Evolutionary conservation across 2,113 vertebrate species (phyloP).

Genomic region (Kobus ellipsiprymnus): DNA sequence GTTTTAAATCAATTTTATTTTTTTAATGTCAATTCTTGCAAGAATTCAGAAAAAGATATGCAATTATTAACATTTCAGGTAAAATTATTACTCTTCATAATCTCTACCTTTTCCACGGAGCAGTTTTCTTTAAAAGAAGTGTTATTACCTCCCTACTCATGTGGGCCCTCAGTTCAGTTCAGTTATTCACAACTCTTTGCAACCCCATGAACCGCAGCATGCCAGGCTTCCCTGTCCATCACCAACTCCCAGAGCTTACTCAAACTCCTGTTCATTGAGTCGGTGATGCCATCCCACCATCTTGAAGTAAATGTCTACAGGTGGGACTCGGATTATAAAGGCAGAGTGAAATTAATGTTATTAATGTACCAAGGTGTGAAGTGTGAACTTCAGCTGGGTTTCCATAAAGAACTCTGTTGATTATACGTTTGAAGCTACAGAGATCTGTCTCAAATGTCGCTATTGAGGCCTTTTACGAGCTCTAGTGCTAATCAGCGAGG

Average conservation of each 20-base stretch:
- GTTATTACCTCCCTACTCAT: slow-evolving; percentile 47
- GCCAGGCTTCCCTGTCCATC: neutral
- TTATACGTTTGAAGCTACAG: neutral
- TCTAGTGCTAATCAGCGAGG: neutral
- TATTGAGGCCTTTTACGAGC: neutral
- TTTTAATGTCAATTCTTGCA: slow-evolving; percentile 77
- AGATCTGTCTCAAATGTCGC: neutral
- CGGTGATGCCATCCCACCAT: neutral
- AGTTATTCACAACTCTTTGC: neutral
- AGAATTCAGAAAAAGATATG: slow-evolving; percentile 69
- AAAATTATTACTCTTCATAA: slow-evolving; percentile 74
- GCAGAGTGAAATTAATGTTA: slow-evolving; percentile 58
- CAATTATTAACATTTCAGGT: slow-evolving; percentile 78
- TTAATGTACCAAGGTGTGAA: slow-evolving; percentile 59
- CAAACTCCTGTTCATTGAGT: neutral
- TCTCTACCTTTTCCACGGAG: slow-evolving; percentile 43
- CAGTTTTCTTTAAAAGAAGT: slow-evolving; percentile 59
- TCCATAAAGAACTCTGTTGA: slow-evolving; percentile 18
- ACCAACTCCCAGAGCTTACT: neutral
- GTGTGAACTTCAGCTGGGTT: slow-evolving; percentile 17
- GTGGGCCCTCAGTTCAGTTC: slow-evolving; percentile 33
- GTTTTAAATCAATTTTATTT: slow-evolving; percentile 62
- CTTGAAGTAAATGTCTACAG: slow-evolving; percentile 42
- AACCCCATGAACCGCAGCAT: accelerated
- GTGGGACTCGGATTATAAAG: slow-evolving; percentile 5